A percentile compares a stretch with the other conserved stretches of the same genome.
phyloP scores from a whole-genome alignment of 1,140 invertebrate genomes.

The Meloidogyne chitwoodi region DNA sequence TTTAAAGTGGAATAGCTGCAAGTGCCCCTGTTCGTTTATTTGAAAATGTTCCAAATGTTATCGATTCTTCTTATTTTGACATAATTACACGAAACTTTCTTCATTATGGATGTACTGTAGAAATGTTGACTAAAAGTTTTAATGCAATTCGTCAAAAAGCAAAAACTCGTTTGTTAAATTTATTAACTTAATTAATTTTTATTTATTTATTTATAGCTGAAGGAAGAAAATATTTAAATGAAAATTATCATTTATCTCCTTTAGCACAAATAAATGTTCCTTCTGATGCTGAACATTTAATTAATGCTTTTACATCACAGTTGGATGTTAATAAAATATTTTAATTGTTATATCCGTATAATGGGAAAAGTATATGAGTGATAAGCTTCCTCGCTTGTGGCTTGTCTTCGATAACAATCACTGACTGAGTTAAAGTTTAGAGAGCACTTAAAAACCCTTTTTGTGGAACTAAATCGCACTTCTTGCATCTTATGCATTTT shows the following conservation, averaged over 20 bases:
- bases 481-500: no score
- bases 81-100: conserved; percentile 77
- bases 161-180: conserved; percentile 20
- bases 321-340: neutral
- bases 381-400: no score
- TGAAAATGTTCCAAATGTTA: conserved; percentile 60
- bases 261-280: conserved; percentile 32
- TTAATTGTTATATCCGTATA: no score
- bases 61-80: conserved; percentile 75
- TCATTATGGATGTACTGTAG: conserved; percentile 68
- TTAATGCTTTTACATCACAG: conserved; percentile 6
- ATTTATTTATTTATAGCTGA: conserved; percentile 18
- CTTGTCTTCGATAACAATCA: no score
- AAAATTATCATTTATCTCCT: conserved; percentile 43
- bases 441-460: no score
- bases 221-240: conserved; percentile 48
- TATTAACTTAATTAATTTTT: no score
- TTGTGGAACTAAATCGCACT: no score
- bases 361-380: no score
- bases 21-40: conserved; percentile 92
- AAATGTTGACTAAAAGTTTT: conserved; percentile 34
- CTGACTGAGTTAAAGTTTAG: no score
- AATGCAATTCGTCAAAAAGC: conserved; percentile 42
- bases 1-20: conserved; percentile 77
- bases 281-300: conserved; percentile 28